Base-by-base conservation (phyloP, 1,140 invertebrate species). In the Meloidogyne floridensis region DNA sequence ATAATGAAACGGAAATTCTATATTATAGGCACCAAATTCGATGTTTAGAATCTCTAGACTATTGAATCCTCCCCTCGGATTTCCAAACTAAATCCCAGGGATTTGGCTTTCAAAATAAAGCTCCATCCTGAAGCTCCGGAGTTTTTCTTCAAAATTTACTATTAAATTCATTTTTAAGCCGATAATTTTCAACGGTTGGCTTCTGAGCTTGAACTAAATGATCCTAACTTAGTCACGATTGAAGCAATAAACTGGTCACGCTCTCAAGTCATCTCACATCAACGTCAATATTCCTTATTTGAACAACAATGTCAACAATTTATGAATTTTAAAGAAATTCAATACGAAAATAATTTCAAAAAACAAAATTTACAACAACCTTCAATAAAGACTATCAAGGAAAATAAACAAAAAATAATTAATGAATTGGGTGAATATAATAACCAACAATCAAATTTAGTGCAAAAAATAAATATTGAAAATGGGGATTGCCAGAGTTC, bases 171-270 rank as follows among this genome's bases (percentile, higher is more conserved):
- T 69, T 69, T 15, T 72, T 65, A n/a, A 79, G 77, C 77, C 3
- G 65, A 79, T 32, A 79, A 43, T 71, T 72, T 79, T 2, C 43
- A 47, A 47, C 15, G 20, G 9, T 47, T 79, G 53, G 0, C 18
- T 9, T 47, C 65, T 18, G 43, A 71, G 13, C 8, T 79, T 51
- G 43, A n/a, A 69, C 65, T 18, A 53, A 69, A 53, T 42, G 77
- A 79, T 18, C 18, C 65, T 3, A 11, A 42, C 15, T 47, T 79
- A 18, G n/a, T 11, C 11, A 32, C 65, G 11, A 13, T 32, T 11
- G 65, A 69, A 11, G 77, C 77, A 10, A 5, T 79, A 53, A 20
- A 69, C 10, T 79, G 77, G 77, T 79, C 77, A 8, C 54, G 42
- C 1, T 42, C 54, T 13, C 43, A 20, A 47, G 7, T 71, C 1